phyloP scores from a whole-genome alignment of 2,888 invertebrate genomes.

The Cancer borealis region DNA sequence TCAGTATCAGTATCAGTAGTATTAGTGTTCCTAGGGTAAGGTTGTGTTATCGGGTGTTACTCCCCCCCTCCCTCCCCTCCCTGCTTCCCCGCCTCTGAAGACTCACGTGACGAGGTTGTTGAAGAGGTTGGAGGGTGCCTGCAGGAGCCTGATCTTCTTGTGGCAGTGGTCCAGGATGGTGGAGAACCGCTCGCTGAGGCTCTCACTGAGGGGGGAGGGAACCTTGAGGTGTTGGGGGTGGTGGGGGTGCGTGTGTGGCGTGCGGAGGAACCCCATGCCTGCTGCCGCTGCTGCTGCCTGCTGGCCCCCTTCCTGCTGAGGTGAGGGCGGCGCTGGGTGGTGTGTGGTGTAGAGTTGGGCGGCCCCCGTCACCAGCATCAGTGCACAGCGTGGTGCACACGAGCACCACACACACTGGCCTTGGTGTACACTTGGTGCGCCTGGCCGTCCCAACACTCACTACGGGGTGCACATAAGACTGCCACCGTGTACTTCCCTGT shows the following conservation, averaged over 20 bases:
- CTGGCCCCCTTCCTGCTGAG: slow-evolving; percentile 17
- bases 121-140: slow-evolving; percentile 75
- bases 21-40: neutral
- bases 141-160: slow-evolving; percentile 76
- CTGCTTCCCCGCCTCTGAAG: neutral
- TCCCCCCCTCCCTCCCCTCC: neutral
- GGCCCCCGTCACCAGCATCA: slow-evolving; percentile 65
- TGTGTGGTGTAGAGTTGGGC: slow-evolving; percentile 32
- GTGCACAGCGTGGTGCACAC: slow-evolving; percentile 38
- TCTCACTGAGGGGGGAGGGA: slow-evolving; percentile 74
- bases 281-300: neutral
- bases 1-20: neutral
- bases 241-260: slow-evolving; percentile 27
- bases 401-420: neutral
- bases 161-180: slow-evolving; percentile 77
- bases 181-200: slow-evolving; percentile 74
- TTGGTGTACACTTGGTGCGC: neutral
- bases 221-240: slow-evolving; percentile 74
- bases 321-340: slow-evolving; percentile 49
- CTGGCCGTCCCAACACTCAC: neutral
- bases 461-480: neutral
- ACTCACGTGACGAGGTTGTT: slow-evolving; percentile 76
- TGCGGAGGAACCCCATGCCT: slow-evolving; percentile 74
- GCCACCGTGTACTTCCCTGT: neutral
- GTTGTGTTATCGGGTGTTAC: neutral